Evolutionary conservation across 2,888 invertebrate species (phyloP).

Genomic region (Neoitamus cyanurus): DNA sequence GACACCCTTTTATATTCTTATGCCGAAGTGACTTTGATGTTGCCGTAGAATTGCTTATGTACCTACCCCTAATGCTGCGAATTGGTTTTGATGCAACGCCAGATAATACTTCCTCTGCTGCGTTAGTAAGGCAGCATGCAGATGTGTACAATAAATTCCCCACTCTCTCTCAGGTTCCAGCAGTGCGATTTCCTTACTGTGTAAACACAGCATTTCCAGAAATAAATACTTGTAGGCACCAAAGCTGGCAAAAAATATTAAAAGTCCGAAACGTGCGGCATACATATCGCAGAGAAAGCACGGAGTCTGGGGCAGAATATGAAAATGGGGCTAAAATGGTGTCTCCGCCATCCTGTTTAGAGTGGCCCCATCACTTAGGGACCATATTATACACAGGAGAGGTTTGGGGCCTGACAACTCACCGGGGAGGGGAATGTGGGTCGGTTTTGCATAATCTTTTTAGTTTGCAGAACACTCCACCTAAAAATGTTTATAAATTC

Average conservation of each 20-base stretch:
- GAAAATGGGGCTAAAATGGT: background rate
- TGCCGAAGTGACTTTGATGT: too few relatives aligned
- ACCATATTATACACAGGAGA: background rate
- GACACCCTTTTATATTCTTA: too few relatives aligned
- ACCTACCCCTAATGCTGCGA: too few relatives aligned
- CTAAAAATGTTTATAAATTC: slow-evolving; percentile 1
- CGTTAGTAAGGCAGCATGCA: too few relatives aligned
- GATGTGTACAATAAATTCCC: too few relatives aligned
- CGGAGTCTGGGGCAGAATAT: background rate
- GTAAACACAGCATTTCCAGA: background rate
- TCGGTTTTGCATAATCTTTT: background rate
- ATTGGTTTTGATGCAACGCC: too few relatives aligned
- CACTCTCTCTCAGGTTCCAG: too few relatives aligned
- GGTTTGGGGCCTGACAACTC: background rate
- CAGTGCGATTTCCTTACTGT: background rate
- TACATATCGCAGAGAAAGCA: background rate
- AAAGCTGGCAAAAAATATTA: background rate
- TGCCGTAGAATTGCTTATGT: too few relatives aligned
- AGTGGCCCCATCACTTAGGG: background rate
- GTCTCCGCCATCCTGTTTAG: background rate
- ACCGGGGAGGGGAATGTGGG: background rate
- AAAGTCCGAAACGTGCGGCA: background rate
- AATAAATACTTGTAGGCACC: background rate
- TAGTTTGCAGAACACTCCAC: background rate
- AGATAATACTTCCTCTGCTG: too few relatives aligned